Conservation (phyloP, 1,140 invertebrate species). For the Drosophila mauritiana region DNA sequence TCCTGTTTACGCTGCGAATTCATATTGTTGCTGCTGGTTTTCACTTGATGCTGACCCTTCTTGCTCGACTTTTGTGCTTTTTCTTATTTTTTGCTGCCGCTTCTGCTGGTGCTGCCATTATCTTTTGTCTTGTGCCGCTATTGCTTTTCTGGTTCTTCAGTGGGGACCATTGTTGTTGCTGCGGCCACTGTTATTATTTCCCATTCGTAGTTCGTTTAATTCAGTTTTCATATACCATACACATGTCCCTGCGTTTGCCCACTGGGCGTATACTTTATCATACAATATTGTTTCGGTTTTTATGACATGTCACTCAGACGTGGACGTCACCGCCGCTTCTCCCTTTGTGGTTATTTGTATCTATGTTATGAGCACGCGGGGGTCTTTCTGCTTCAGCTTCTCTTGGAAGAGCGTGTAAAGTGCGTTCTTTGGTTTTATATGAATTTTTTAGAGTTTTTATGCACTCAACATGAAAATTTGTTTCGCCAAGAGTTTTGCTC, state of each 20-base stretch:
- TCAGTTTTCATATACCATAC: slow-evolving; percentile 81
- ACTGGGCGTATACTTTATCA: slow-evolving; percentile 82
- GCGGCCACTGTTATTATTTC: slow-evolving; percentile 69
- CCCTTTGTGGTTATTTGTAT: slow-evolving; percentile 46
- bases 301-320: slow-evolving; percentile 81
- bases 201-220: slow-evolving; percentile 82
- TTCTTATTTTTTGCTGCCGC: slow-evolving; percentile 5
- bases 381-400: slow-evolving; percentile 8
- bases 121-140: slow-evolving; percentile 75
- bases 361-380: slow-evolving; percentile 29
- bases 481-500: slow-evolving; percentile 64
- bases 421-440: slow-evolving; percentile 82
- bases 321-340: slow-evolving; percentile 48
- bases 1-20: slow-evolving; percentile 77
- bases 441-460: slow-evolving; percentile 82
- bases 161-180: slow-evolving; percentile 45
- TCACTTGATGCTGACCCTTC: slow-evolving; percentile 38
- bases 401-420: slow-evolving; percentile 68
- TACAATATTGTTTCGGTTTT: slow-evolving; percentile 82
- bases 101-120: slow-evolving; percentile 67
- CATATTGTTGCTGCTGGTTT: slow-evolving; percentile 50
- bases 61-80: slow-evolving; percentile 10
- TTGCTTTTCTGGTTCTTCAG: slow-evolving; percentile 68
- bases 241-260: slow-evolving; percentile 60
- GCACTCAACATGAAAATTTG: slow-evolving; percentile 81